phyloP scores from a whole-genome alignment of 2,888 invertebrate species.

The Cephus pulcher region DNA sequence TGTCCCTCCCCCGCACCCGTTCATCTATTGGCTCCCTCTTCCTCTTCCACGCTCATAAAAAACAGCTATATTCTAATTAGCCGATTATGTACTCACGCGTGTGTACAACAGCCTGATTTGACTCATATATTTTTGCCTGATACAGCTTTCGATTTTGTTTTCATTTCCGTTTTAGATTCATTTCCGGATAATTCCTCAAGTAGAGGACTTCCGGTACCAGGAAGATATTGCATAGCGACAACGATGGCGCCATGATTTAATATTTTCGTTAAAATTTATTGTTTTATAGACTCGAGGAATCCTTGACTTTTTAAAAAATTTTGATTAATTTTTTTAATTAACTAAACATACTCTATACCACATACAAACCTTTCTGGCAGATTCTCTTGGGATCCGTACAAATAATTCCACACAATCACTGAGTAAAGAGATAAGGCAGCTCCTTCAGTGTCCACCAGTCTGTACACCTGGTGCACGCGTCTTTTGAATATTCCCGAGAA shows the following conservation, averaged over 20 bases:
- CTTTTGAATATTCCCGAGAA: neutral
- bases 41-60: conserved; percentile 67
- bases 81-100: conserved; percentile 50
- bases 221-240: neutral
- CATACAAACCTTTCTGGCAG: neutral
- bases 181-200: neutral
- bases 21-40: conserved; percentile 59
- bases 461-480: neutral
- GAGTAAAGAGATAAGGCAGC: neutral
- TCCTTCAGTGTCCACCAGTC: neutral
- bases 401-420: neutral
- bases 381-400: neutral
- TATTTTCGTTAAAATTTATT: neutral
- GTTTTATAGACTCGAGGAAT: neutral
- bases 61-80: conserved; percentile 66
- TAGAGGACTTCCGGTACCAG: neutral
- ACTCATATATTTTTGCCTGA: neutral
- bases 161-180: neutral
- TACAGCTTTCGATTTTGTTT: neutral
- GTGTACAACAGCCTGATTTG: conserved; percentile 19
- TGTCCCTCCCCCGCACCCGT: conserved; percentile 30
- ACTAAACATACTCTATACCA: neutral
- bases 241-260: neutral
- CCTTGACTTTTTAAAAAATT: neutral
- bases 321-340: neutral